Evolutionary conservation across 2,888 invertebrate genomes (phyloP), one percentile per base, ranked within the genome.

Genomic region (Herminia tarsipennalis): DNA sequence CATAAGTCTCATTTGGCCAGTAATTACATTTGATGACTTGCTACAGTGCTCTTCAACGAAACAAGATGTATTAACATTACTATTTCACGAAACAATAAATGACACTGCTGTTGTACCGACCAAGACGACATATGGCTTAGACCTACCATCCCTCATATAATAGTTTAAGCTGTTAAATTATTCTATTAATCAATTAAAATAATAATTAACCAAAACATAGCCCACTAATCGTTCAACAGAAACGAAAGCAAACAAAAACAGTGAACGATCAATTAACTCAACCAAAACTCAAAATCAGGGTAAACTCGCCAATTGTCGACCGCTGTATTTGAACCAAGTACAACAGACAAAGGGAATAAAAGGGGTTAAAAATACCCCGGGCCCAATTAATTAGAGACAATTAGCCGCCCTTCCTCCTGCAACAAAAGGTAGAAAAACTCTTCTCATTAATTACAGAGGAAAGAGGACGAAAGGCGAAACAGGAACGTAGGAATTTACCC

Each of bases 391-490:
- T 88, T 88, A 87, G 82, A 81, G 83, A 88, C 88, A 88, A 89
- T 89, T 89, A 89, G 86, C 87, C 76, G 76, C 82, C 88, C 87
- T 86, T 84, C 81, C 82, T 69, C 70, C 66, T 66, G 75, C 76
- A 84, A 88, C 88, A 88, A 88, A 88, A 88, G 89, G 88, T 87
- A 80, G 85, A 88, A 88, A 88, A 89, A 88, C 83, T 88, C 86
- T 71, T 66, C 80, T 82, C 84, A 88, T 88, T 88, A 88, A 89
- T 88, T 87, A 87, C 75, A 73, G 56, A 66, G 65, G 60, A 66
- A 69, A 71, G 70, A 77, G 74, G 57, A 63, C 56, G 66, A 63
- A 47, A 56, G 49, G 62, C 59, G 64, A 71, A 65, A 73, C 65
- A 55, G 64, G 67, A 66, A 70, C 76, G 76, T 72, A 72, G 64